Percentiles rank a stretch among this genome's conserved stretches.
Evolutionary conservation across 2,113 vertebrate species (phyloP).

Genomic region (Chrysochloris asiatica): DNA sequence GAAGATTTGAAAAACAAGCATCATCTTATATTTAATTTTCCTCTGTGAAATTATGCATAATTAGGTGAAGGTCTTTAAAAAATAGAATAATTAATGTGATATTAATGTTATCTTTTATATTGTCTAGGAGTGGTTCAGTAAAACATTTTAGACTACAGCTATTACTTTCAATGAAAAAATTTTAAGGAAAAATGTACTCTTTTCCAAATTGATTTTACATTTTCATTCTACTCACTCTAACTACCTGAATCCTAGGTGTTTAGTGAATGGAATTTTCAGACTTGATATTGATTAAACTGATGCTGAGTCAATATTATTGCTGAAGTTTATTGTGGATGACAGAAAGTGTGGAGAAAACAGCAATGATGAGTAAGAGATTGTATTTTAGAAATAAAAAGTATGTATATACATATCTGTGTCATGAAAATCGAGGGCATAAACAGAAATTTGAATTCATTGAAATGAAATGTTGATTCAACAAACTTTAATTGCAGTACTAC

Average conservation of each 20-base stretch:
- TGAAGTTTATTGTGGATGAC: too few relatives aligned
- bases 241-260: too few relatives aligned
- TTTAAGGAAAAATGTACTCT: too few relatives aligned
- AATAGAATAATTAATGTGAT: not conserved
- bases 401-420: not conserved
- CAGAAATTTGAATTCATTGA: conserved; percentile 15
- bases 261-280: too few relatives aligned
- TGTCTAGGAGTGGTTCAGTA: not conserved
- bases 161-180: not conserved
- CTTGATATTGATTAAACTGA: too few relatives aligned
- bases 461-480: not conserved
- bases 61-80: not conserved
- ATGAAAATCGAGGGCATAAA: not conserved
- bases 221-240: too few relatives aligned
- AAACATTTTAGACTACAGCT: not conserved
- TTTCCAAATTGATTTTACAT: too few relatives aligned
- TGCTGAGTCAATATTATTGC: too few relatives aligned
- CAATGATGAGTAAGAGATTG: not conserved
- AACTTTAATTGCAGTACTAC: not conserved
- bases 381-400: conserved; percentile 31
- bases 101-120: not conserved
- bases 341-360: too few relatives aligned
- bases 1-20: not conserved
- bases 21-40: not conserved
- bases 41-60: not conserved